Conservation (phyloP, 37 sponge, comb jelly and placozoan genomes). For the Haliclona indistincta region DNA sequence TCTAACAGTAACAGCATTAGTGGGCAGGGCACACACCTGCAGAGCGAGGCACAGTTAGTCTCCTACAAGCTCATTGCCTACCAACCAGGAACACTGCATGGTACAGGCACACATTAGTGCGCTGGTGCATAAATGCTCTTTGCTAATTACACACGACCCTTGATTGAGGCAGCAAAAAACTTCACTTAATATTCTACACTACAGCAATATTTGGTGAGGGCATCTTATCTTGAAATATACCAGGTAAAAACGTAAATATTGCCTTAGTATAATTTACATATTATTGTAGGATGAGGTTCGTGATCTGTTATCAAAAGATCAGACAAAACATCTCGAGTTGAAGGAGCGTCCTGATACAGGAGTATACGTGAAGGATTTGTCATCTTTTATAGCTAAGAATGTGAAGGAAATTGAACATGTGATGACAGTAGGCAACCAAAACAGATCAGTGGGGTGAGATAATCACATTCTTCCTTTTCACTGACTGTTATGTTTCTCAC, state of each 20-base stretch:
- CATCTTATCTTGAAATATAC: slow-evolving; percentile 99
- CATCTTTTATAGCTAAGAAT: slow-evolving; percentile 95
- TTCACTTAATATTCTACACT: not conserved
- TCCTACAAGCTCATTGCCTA: no score
- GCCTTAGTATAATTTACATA: not conserved
- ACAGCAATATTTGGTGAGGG: slow-evolving; percentile 89
- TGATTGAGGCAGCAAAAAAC: no score
- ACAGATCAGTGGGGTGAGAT: slow-evolving; percentile 89
- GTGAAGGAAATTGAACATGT: slow-evolving; percentile 98
- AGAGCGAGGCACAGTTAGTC: no score
- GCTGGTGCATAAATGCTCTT: no score
- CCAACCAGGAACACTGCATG: no score
- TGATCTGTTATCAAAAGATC: slow-evolving; percentile 95
- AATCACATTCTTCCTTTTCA: not conserved
- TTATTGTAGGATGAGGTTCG: slow-evolving; percentile 82
- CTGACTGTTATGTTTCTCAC: not conserved
- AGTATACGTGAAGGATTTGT: slow-evolving; percentile 94
- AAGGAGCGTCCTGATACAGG: slow-evolving; percentile 96
- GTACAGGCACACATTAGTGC: no score
- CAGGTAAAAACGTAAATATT: slow-evolving; percentile 36
- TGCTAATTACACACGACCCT: no score
- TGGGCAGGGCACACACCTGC: no score
- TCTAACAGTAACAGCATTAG: no score
- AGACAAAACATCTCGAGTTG: slow-evolving; percentile 84
- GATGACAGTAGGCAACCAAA: slow-evolving; percentile 95